A percentile compares a stretch with the other conserved stretches of the same genome.
These are phyloP conservation scores for Tympanoctomys barrerae DNA, from an alignment of 2,797 vertebrate species.

Conservation along the genomic window DNA sequence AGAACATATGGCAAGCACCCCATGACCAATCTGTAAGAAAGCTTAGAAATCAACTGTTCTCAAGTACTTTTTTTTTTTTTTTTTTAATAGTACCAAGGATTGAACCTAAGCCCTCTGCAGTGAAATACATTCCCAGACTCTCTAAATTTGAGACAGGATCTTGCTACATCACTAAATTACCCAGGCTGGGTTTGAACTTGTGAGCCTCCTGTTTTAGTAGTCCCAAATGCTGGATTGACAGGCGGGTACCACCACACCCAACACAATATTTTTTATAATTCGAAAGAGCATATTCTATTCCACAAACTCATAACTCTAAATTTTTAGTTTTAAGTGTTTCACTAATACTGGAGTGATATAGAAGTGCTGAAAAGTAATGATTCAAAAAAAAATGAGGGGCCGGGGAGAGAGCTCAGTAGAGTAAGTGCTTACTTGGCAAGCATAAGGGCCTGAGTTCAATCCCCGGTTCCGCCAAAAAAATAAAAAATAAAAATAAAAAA, in stretches of 20 bases:
- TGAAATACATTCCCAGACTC: neutral
- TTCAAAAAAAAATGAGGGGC: neutral
- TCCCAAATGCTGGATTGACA: neutral
- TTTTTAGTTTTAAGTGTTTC: conserved; percentile 26
- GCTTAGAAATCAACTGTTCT: neutral
- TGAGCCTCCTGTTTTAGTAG: neutral
- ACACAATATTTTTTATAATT: neutral
- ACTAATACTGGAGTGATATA: neutral
- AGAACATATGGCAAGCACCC: neutral
- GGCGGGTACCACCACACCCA: neutral
- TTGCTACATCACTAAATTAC: neutral
- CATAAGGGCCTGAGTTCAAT: no score
- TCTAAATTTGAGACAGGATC: neutral
- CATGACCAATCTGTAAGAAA: neutral
- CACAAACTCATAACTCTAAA: neutral
- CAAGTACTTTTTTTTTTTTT: neutral
- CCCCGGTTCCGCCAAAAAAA: no score
- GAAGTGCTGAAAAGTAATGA: neutral
- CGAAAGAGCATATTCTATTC: neutral
- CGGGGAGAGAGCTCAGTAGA: no score
- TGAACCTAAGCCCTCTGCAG: neutral
- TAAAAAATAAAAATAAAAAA: neutral
- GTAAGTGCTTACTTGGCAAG: no score
- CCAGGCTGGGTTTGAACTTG: neutral
- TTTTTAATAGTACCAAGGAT: neutral